Evolutionary conservation across 2,888 invertebrate genomes (phyloP).

Genomic region (Isoperla grammatica): DNA sequence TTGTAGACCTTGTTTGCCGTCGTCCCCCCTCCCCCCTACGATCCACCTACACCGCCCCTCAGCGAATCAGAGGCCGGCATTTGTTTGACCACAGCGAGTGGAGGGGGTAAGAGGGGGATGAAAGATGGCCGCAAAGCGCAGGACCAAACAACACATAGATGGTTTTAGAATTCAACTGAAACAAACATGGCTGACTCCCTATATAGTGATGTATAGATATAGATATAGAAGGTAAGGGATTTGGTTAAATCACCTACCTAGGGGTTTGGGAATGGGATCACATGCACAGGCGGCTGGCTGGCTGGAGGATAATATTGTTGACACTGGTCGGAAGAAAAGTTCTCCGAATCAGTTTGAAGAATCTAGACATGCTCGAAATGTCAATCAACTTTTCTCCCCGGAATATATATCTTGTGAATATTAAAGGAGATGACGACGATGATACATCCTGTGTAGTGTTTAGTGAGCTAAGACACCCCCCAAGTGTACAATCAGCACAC

Average conservation of each 20-base stretch:
- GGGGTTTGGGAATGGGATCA: constrained; percentile 8
- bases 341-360: no score
- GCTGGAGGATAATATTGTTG: neutral
- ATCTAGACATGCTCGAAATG: no score
- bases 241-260: constrained; percentile 18
- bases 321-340: no score
- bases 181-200: constrained; percentile 24
- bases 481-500: no score
- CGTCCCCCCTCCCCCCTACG: neutral
- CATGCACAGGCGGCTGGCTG: neutral
- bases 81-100: constrained; percentile 24
- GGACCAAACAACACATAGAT: constrained; percentile 25
- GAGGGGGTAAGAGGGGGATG: constrained; percentile 18
- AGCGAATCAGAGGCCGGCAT: constrained; percentile 22
- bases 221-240: constrained; percentile 9
- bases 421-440: no score
- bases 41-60: constrained; percentile 18
- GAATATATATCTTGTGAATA: no score
- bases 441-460: no score
- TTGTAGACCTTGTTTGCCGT: constrained; percentile 17
- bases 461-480: no score
- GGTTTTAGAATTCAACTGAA: constrained; percentile 18
- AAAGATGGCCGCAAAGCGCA: constrained; percentile 20
- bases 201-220: constrained; percentile 3
- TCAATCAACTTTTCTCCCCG: no score